Base-by-base conservation (phyloP, 2,113 vertebrate species). In the Erythrocercus mccallii region DNA sequence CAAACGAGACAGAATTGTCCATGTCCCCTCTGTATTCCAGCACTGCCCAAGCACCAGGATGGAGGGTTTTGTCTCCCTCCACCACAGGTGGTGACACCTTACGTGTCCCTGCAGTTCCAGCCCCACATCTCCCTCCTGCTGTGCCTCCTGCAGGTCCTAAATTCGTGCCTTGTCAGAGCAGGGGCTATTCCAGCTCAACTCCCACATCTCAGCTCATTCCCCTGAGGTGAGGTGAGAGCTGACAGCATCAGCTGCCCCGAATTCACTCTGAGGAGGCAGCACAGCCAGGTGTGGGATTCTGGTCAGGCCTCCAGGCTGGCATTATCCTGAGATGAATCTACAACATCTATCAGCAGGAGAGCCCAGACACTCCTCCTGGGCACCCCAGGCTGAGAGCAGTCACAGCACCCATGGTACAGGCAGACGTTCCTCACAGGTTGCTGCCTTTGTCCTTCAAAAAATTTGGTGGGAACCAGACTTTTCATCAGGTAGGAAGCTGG, bases 391-490 rank as follows among this genome's bases (percentile, higher is more conserved):
- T 72, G 47, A 31, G 35, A 31, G 65, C 3, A 2, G 27, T 57
- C 53, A 25, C 47, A 54, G 23, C 66, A 74, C 14, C 51, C 33
- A 9, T 0, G 0, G 53, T 60, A 50, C 2, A 7, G 30, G 35
- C 0, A 0, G 28, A 44, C 66, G 12, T 42, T 51, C 23, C 24
- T 45, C 72, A 35, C n/a, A 22, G 16, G 38, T 24, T 35, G 9
- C 38, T 88, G 56, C 53, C 50, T 89, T 83, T 61, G 40, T 61
- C 60, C 42, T 86, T 86, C 56, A 15, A 62, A 62, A 58, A 12
- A 6, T 6, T 0, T 7, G 4, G 3, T 22, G 10, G 4, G 7
- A 15, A 5, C 1, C 27, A 35, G 80, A 6, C 37, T 53, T 45
- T 66, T 25, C 10, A 45, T 38, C 54, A 19, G 2, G 2, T 11